Evolutionary conservation across 2,797 vertebrate genomes (phyloP).

Genomic region (Cynodonichthys magdalenae): DNA sequence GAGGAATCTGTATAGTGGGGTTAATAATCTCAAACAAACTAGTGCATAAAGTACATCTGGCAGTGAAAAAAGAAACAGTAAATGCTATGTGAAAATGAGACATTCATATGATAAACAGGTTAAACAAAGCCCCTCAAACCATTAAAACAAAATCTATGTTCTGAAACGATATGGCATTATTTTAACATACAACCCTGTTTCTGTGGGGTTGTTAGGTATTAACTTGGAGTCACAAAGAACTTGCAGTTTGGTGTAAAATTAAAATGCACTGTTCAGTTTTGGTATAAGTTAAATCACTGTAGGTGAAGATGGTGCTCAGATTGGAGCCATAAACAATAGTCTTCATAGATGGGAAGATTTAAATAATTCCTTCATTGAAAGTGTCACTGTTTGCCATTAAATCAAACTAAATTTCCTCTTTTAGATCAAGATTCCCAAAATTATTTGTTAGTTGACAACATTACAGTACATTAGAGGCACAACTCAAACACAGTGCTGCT

Average conservation of each 20-base stretch:
- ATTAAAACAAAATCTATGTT: slow-evolving; percentile 41
- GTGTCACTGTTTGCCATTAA: too few relatives aligned
- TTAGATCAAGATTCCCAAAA: too few relatives aligned
- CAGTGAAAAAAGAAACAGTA: slow-evolving; percentile 32
- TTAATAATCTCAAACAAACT: slow-evolving; percentile 72
- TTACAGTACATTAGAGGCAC: too few relatives aligned
- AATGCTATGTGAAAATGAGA: slow-evolving; percentile 60
- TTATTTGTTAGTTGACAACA: too few relatives aligned
- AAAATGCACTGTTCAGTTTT: slow-evolving; percentile 26
- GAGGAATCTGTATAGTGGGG: slow-evolving; percentile 57
- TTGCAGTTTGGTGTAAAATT: slow-evolving; percentile 4
- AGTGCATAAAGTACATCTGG: slow-evolving; percentile 72
- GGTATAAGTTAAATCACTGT: slow-evolving; percentile 23
- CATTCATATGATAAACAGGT: slow-evolving; percentile 19
- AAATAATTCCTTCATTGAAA: slow-evolving; percentile 51
- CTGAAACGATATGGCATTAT: slow-evolving; percentile 40
- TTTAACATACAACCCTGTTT: slow-evolving; percentile 18
- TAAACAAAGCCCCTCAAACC: slow-evolving; percentile 44
- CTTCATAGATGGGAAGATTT: not conserved
- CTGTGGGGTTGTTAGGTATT: not conserved
- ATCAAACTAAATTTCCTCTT: too few relatives aligned
- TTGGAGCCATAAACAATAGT: not conserved
- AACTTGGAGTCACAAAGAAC: slow-evolving; percentile 1
- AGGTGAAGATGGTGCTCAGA: not conserved
- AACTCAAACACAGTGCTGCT: too few relatives aligned